Evolutionary conservation across 2,797 vertebrate species (phyloP), one percentile per base, ranked within the genome.

Genomic region (Pyrocephalus nanus): DNA sequence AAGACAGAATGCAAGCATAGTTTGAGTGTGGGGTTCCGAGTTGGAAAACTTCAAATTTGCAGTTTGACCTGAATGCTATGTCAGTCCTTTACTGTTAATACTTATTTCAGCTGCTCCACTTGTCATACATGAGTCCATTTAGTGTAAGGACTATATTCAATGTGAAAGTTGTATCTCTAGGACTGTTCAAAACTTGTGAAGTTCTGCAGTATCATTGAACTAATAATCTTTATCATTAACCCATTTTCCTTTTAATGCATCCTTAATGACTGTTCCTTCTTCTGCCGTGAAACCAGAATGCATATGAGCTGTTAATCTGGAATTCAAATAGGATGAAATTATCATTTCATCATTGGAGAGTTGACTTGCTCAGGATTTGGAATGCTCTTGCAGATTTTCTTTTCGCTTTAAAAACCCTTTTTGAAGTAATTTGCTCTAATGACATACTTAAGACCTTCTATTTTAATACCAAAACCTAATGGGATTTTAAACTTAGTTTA

Each of bases 381-480:
- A 93, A 94, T 87, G 64, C 55, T 93, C 47, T 90, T 67, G 40
- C 42, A 93, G 53, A 55, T 86, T 58, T 57, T 75, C 30, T 69
- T 61, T 26, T 67, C 74, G 34, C 77, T 93, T 45, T 81, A 60
- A 75, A 93, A 93, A 71, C 47, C 32, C 42, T 71, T 81, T 55
- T 22, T 20, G 32, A 78, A 91, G 34, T 91, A 90, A 94, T 94
- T 97, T 93, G 18, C 62, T 88, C 72, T 89, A 94, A 71, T 86
- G 64, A 40, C 38, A 32, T 64, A 34, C 30, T 91, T 87, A 85
- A 89, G 65, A 54, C 27, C 13, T 77, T 54, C 55, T 82, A 57
- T 90, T 95, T 77, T 82, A 71, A 66, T 70, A 67, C 32, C 55
- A 79, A 77, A 91, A 51, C 20, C 34, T 43, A 74, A 86, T 88